Conservation (phyloP, 2,113 vertebrate species). For the Amphiprion ocellaris region DNA sequence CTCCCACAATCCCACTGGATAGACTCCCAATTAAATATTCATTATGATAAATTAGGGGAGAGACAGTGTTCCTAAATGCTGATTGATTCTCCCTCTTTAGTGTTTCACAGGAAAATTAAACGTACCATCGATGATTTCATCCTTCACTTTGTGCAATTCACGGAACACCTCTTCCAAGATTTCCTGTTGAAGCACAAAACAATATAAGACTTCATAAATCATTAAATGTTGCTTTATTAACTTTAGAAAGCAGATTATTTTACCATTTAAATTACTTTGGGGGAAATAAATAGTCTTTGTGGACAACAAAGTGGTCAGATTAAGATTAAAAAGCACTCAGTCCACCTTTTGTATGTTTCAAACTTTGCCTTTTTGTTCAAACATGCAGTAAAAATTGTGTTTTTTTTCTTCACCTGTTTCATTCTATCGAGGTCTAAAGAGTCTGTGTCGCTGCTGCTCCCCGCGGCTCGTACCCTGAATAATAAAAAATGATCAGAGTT, state of each 20-base stretch:
- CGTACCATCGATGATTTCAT: conserved; percentile 98
- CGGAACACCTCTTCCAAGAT: conserved; percentile 98
- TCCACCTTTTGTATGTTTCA: background rate
- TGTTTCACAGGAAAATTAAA: conserved; percentile 5
- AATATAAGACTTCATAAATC: background rate
- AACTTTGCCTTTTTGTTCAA: no score
- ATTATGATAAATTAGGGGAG: conserved; percentile 15
- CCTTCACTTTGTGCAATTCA: conserved; percentile 98
- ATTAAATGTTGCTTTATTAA: no score
- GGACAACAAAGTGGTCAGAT: background rate
- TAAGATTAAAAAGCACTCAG: background rate
- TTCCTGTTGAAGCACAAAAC: conserved; percentile 85
- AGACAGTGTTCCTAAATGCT: background rate
- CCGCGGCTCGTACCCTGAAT: conserved; percentile 91
- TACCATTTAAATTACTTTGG: background rate
- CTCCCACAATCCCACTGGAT: background rate
- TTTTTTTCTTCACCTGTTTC: conserved; percentile 90
- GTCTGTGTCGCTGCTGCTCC: conserved; percentile 90
- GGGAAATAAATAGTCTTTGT: background rate
- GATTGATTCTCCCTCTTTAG: background rate
- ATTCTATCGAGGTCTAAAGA: conserved; percentile 96
- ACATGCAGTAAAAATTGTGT: background rate
- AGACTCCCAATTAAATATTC: conserved; percentile 15
- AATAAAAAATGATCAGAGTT: conserved; percentile 9
- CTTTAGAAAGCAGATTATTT: background rate